These are phyloP conservation scores for Lasioglossum marginatum DNA, from an alignment of 2,888 invertebrate genomes.

Conservation along the genomic window DNA sequence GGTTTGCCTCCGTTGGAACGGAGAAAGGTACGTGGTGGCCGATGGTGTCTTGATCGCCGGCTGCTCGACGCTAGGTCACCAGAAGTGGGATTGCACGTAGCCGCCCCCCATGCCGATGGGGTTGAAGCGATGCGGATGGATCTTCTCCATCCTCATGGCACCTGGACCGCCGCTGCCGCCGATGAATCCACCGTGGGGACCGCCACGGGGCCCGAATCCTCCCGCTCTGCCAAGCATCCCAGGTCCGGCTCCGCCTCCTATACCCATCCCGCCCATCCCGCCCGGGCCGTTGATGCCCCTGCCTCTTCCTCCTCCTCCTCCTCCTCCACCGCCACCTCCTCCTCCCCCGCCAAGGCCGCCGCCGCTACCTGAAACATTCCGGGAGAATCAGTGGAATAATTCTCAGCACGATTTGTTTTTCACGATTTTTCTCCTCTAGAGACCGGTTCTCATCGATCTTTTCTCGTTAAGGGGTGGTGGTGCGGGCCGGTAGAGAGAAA, in stretches of 20 bases:
- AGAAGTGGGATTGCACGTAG: constrained; percentile 83
- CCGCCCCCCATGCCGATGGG: constrained; percentile 83
- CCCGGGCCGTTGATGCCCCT: constrained; percentile 66
- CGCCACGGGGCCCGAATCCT: constrained; percentile 80
- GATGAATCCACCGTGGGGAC: constrained; percentile 79
- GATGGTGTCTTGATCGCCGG: constrained; percentile 35
- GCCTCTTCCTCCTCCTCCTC: constrained; percentile 38
- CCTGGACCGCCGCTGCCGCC: constrained; percentile 80
- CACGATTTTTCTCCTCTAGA: not conserved
- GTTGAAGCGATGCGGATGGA: constrained; percentile 83
- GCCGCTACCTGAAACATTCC: constrained; percentile 75
- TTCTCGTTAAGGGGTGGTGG: not conserved
- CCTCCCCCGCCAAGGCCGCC: constrained; percentile 56
- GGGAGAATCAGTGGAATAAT: not conserved
- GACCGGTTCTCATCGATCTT: not conserved
- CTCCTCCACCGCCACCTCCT: constrained; percentile 60
- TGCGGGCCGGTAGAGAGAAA: not conserved
- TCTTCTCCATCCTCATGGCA: constrained; percentile 83
- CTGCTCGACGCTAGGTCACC: constrained; percentile 76
- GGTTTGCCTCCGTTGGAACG: constrained; percentile 38
- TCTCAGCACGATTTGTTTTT: not conserved
- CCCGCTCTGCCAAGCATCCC: constrained; percentile 78
- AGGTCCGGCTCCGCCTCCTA: constrained; percentile 75
- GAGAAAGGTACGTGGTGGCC: constrained; percentile 45
- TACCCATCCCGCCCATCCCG: constrained; percentile 70